phyloP scores from a whole-genome alignment of 92 coral and sea anemone species.

The Zoanthus sociatus region DNA sequence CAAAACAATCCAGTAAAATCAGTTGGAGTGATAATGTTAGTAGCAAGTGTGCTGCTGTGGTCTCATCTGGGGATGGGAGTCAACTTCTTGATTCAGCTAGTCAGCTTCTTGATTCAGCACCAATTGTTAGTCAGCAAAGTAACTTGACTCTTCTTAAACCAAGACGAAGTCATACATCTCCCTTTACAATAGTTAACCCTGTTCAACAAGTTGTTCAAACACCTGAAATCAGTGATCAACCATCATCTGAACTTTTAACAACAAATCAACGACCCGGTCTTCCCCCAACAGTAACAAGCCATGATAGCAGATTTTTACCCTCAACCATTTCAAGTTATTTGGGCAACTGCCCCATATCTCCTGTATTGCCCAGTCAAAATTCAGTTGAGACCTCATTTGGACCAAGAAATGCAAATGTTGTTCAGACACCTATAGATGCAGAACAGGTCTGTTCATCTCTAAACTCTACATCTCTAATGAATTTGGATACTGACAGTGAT shows the following conservation, averaged over 20 bases:
- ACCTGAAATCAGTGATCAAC: neutral
- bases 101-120: neutral
- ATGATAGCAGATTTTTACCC: neutral
- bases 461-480: constrained; percentile 2
- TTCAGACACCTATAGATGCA: neutral
- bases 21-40: neutral
- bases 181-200: neutral
- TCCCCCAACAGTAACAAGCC: constrained; percentile 12
- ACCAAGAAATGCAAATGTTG: neutral
- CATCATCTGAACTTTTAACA: neutral
- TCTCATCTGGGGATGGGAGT: neutral
- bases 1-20: neutral
- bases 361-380: neutral
- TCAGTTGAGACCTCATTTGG: neutral
- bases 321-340: neutral
- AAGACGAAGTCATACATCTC: neutral
- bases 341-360: neutral
- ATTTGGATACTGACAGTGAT: constrained; percentile 7
- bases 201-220: neutral
- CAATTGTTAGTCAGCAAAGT: neutral
- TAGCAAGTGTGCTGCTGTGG: neutral
- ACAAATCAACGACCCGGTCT: neutral
- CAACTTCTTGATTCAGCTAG: neutral
- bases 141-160: neutral
- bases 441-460: neutral